phyloP scores from a whole-genome alignment of 2,113 vertebrate genomes.

The Albula glossodonta region DNA sequence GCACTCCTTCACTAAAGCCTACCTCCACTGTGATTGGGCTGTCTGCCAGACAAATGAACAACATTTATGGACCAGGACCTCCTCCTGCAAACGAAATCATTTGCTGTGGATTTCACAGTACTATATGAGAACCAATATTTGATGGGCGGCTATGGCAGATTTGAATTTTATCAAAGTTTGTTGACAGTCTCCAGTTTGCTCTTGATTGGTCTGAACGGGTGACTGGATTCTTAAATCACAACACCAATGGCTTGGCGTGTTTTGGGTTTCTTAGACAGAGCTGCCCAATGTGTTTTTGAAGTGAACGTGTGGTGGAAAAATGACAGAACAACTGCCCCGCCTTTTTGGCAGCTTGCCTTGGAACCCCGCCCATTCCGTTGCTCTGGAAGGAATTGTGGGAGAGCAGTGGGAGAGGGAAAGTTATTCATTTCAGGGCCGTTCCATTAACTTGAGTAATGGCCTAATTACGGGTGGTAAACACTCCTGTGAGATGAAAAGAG shows the following conservation, averaged over 20 bases:
- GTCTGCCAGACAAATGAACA: not conserved
- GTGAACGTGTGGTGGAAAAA: conserved; percentile 40
- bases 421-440: conserved; percentile 63
- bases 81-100: not conserved
- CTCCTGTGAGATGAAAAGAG: conserved; percentile 58
- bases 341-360: conserved; percentile 37
- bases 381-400: conserved; percentile 46
- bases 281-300: conserved; percentile 33
- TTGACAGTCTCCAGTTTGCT: not conserved
- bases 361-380: conserved; percentile 42
- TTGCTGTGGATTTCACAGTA: not conserved
- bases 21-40: not conserved
- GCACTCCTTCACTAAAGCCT: not conserved
- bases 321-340: conserved; percentile 55
- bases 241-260: not conserved
- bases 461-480: conserved; percentile 70
- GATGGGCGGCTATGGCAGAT: not conserved
- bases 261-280: not conserved
- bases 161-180: not conserved
- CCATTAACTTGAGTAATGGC: conserved; percentile 71
- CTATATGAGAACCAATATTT: not conserved
- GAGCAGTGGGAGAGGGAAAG: conserved; percentile 44
- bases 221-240: not conserved
- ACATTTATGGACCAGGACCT: not conserved
- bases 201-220: not conserved